These are phyloP conservation scores for Psylliodes chrysocephalus DNA, from an alignment of 2,888 invertebrate genomes.

Conservation along the genomic window DNA sequence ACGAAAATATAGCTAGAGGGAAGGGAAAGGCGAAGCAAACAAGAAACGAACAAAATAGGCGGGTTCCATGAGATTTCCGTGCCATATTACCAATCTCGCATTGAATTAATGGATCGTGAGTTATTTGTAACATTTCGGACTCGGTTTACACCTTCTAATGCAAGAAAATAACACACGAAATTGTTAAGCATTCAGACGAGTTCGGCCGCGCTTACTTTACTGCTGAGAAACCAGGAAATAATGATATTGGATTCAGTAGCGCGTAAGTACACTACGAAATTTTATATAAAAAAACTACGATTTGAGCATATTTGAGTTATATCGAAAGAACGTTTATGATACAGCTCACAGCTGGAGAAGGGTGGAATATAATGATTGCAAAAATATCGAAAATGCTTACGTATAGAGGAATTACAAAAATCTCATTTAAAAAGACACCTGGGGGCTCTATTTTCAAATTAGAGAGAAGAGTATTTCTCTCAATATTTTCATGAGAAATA, in stretches of 20 bases:
- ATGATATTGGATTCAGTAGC: conserved; percentile 3
- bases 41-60: conserved; percentile 5
- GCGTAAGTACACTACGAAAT: neutral
- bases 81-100: conserved; percentile 28
- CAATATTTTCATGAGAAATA: too few species aligned
- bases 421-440: too few species aligned
- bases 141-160: conserved; percentile 37
- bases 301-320: too few species aligned
- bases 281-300: too few species aligned
- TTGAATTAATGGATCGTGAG: conserved; percentile 36
- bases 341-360: too few species aligned
- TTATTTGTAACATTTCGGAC: conserved; percentile 40
- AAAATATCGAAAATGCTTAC: too few species aligned
- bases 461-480: too few species aligned
- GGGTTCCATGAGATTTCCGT: conserved; percentile 9
- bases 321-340: too few species aligned
- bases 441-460: too few species aligned
- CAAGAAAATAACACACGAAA: conserved; percentile 21
- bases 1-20: too few species aligned
- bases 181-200: conserved; percentile 9
- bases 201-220: conserved; percentile 10
- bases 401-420: too few species aligned
- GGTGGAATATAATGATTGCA: too few species aligned
- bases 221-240: conserved; percentile 25
- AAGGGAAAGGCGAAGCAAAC: neutral